Evolutionary conservation across 2,888 invertebrate genomes (phyloP).

Genomic region (Leptinotarsa peninsularis): DNA sequence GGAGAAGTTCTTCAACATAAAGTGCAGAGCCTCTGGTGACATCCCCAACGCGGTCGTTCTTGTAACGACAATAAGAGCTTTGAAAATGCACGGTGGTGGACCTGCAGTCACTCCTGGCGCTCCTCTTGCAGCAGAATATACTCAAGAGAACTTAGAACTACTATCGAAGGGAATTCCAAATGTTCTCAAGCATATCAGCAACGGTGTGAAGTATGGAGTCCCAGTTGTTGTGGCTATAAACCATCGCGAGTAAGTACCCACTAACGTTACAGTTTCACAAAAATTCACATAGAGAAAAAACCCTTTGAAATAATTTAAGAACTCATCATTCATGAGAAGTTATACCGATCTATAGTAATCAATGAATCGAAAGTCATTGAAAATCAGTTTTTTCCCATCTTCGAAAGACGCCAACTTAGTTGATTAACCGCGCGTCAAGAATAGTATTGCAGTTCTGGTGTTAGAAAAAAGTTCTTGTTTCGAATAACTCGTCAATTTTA

Average conservation of each 20-base stretch:
- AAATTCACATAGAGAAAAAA: no score
- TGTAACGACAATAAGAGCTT: slow-evolving; percentile 92
- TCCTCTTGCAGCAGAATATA: slow-evolving; percentile 87
- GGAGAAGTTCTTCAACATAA: slow-evolving; percentile 98
- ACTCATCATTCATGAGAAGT: no score
- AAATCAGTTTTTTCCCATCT: no score
- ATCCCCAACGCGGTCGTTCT: slow-evolving; percentile 90
- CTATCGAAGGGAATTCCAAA: slow-evolving; percentile 90
- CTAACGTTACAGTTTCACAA: no score
- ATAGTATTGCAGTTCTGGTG: no score
- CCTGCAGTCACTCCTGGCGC: slow-evolving; percentile 87
- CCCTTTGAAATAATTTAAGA: no score
- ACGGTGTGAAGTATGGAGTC: slow-evolving; percentile 88
- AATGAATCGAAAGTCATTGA: no score
- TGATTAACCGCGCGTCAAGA: no score
- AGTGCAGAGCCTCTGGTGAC: slow-evolving; percentile 90
- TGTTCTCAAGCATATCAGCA: slow-evolving; percentile 92
- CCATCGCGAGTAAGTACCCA: slow-evolving; percentile 76
- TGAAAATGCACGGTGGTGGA: slow-evolving; percentile 99
- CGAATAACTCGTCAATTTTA: no score
- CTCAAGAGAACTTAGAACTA: slow-evolving; percentile 87
- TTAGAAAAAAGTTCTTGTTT: no score
- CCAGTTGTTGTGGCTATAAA: slow-evolving; percentile 97
- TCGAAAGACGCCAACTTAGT: no score
- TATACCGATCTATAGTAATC: no score